Evolutionary conservation across 2,888 invertebrate genomes (phyloP), one percentile per base, ranked within the genome.

Genomic region (Incurvaria masculella): DNA sequence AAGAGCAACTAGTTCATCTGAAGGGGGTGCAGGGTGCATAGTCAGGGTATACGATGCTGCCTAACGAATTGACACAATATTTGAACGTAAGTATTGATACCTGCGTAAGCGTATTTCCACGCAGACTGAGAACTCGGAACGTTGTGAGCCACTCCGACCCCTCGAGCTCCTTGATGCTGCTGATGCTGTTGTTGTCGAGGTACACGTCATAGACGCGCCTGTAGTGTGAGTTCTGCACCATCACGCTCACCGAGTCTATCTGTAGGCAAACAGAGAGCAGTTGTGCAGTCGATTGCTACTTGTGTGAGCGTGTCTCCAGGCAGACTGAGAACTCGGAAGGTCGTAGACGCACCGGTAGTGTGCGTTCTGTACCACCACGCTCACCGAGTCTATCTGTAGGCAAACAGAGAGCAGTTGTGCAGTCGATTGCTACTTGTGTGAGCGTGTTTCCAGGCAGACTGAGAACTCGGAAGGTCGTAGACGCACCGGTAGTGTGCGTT

Each of bases 401-500:
- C 33, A 48, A 51, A 39, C n/a, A n/a, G n/a, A n/a, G n/a, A n/a
- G n/a, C n/a, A n/a, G n/a, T n/a, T n/a, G n/a, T n/a, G n/a, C n/a
- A n/a, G n/a, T n/a, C n/a, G n/a, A n/a, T n/a, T n/a, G n/a, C n/a
- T 65, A 91, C 90, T 79, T 89, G 86, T 46, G 82, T 79, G 45
- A 94, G 82, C 42, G 74, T 75, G 65, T 94, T 94, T 91, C 91
- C 59, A 93, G 63, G 62, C 88, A 88, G 20, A 59, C 89, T 91
- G n/a, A 93, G 71, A 2, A 89, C 82, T 45, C 91, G 80, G 62
- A 93, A 94, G 69, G 61, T 92, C 91, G 39, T 84, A 75, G 1
- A 93, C 81, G 50, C 79, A 76, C 53, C 80, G 76, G 64, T 91
- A 93, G 50, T 81, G 72, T 0, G 81, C 80, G 65, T 90, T 88